phyloP scores from a whole-genome alignment of 2,113 vertebrate genomes.

The Jacana jacana region DNA sequence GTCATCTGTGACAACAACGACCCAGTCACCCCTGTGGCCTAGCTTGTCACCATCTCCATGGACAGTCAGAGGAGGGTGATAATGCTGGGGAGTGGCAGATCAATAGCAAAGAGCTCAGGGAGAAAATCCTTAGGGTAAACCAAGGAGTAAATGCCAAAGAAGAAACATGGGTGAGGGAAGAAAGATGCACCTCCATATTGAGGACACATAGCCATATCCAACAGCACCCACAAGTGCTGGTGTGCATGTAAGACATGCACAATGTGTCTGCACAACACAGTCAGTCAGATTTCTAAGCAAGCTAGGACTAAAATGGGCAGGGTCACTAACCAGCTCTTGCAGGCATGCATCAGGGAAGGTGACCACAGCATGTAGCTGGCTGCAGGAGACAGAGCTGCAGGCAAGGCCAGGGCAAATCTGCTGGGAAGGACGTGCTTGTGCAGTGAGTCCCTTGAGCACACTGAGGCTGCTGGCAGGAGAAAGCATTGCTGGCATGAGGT shows the following conservation, averaged over 20 bases:
- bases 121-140: background rate
- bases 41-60: background rate
- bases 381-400: background rate
- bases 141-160: background rate
- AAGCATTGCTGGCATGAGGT: background rate
- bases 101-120: background rate
- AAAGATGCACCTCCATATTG: fast-evolving
- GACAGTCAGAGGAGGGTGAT: background rate
- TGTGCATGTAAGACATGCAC: background rate
- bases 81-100: background rate
- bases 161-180: background rate
- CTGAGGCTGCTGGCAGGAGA: background rate
- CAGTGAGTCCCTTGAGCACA: background rate
- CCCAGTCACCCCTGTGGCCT: background rate
- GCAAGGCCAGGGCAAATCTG: background rate
- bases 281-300: background rate
- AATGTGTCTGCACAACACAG: background rate
- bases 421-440: background rate
- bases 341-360: background rate
- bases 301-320: background rate
- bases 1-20: background rate
- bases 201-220: background rate
- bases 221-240: background rate
- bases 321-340: background rate
- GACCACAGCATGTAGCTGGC: background rate